These are phyloP conservation scores for Sorex araneus DNA, from an alignment of 2,113 vertebrate genomes.

Conservation along the genomic window DNA sequence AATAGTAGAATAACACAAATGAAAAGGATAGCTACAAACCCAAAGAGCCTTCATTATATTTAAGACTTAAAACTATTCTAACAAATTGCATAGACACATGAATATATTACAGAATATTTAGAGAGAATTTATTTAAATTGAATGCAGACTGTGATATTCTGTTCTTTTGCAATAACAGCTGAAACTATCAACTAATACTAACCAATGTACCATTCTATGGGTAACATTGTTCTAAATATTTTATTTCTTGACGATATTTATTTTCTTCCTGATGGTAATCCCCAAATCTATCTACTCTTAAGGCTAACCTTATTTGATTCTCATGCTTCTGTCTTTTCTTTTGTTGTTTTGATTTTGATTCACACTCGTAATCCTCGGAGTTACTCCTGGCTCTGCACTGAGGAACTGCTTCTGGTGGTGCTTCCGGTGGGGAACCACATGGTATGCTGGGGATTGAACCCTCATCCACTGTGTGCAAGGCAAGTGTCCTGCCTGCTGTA, in stretches of 20 bases:
- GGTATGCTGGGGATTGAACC: no score
- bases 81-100: not conserved
- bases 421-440: no score
- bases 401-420: no score
- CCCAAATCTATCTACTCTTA: not conserved
- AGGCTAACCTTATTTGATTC: not conserved
- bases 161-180: not conserved
- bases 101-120: not conserved
- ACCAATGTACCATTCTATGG: not conserved
- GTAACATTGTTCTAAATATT: not conserved
- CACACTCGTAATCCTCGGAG: not conserved
- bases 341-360: conserved; percentile 14
- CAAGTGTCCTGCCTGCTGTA: no score
- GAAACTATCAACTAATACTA: not conserved
- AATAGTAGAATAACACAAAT: conserved; percentile 16
- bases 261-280: not conserved
- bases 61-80: not conserved
- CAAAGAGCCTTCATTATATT: not conserved
- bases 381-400: no score
- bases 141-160: not conserved
- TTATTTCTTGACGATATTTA: not conserved
- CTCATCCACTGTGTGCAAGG: no score
- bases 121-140: no score
- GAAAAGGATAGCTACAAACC: not conserved
- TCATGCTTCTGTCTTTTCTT: not conserved